These are phyloP conservation scores for Pteropus alecto DNA, from an alignment of 2,113 vertebrate species.

Conservation along the genomic window DNA sequence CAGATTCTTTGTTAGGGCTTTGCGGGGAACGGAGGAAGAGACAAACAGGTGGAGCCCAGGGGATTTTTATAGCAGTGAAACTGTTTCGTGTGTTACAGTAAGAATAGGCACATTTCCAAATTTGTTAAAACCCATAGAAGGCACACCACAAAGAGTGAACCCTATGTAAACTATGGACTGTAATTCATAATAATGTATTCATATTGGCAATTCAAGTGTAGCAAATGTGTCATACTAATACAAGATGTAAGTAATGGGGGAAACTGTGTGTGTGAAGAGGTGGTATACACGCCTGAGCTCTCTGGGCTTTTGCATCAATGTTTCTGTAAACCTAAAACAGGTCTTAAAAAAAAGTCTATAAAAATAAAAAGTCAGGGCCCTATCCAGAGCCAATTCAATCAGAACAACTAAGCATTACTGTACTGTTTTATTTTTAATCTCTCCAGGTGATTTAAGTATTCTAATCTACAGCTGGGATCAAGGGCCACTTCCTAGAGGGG, in stretches of 20 bases:
- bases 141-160: neutral
- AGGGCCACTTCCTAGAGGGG: accelerated
- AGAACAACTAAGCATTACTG: neutral
- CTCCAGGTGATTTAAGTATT: neutral
- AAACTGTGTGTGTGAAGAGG: neutral
- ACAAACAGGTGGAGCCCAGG: neutral
- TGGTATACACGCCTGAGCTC: neutral
- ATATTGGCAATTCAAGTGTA: neutral
- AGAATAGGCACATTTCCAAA: accelerated
- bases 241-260: neutral
- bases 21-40: no score
- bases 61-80: neutral
- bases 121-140: neutral
- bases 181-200: neutral
- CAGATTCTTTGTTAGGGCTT: neutral
- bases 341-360: neutral
- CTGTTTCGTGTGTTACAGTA: no score
- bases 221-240: neutral
- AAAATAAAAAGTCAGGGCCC: neutral
- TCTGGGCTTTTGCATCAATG: neutral
- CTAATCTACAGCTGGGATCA: accelerated
- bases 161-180: neutral
- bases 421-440: neutral
- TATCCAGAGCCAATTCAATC: neutral
- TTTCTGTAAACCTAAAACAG: neutral